These are phyloP conservation scores for Dysmachus trigonus DNA, from an alignment of 2,888 invertebrate species.

Conservation along the genomic window DNA sequence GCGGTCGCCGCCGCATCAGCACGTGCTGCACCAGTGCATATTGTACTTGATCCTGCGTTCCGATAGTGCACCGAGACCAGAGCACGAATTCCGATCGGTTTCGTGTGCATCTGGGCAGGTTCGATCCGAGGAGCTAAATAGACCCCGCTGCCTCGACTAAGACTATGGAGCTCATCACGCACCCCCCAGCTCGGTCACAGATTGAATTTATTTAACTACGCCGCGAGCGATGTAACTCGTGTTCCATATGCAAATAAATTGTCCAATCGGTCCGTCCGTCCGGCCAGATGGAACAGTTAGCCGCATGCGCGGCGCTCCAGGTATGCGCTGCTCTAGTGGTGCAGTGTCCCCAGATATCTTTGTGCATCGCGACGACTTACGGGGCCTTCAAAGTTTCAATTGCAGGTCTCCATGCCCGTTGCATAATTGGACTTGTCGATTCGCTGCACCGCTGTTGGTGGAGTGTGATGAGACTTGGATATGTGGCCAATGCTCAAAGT, in stretches of 20 bases:
- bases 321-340: neutral
- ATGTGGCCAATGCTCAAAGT: too few relatives aligned
- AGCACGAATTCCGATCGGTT: neutral
- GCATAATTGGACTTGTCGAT: constrained; percentile 8
- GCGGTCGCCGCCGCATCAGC: neutral
- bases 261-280: constrained; percentile 6
- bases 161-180: neutral
- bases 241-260: constrained; percentile 37
- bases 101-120: neutral
- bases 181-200: neutral
- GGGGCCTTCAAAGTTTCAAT: neutral
- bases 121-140: neutral
- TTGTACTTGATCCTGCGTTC: constrained; percentile 46
- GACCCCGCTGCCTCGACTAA: neutral
- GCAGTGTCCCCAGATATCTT: neutral
- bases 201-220: constrained; percentile 35
- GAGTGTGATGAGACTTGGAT: neutral
- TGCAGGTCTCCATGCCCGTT: neutral
- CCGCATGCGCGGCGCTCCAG: neutral
- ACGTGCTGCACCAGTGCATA: constrained; percentile 46
- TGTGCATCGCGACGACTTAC: neutral
- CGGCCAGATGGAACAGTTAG: constrained; percentile 31
- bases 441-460: neutral
- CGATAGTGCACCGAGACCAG: constrained; percentile 18
- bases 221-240: constrained; percentile 18